Evolutionary conservation across 2,888 invertebrate genomes (phyloP).

Genomic region (Oeneis ivallda): DNA sequence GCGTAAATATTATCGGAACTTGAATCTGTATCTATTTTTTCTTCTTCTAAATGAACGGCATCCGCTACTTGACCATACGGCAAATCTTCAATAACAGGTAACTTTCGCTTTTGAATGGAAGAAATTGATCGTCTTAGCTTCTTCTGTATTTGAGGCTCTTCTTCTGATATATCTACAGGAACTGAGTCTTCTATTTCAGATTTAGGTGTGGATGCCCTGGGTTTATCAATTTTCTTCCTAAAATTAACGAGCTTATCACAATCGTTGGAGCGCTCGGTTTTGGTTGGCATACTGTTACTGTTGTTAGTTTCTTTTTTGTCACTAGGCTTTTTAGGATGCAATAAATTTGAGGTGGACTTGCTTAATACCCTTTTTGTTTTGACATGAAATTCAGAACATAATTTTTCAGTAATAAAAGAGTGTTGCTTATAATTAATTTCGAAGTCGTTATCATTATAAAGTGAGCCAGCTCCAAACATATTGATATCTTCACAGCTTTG

Average conservation of each 20-base stretch:
- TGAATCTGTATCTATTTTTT: slow-evolving; percentile 69
- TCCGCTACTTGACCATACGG: slow-evolving; percentile 87
- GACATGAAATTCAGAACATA: slow-evolving; percentile 87
- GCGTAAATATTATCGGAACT: slow-evolving; percentile 86
- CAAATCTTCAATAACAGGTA: slow-evolving; percentile 83
- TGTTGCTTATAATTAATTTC: slow-evolving; percentile 81
- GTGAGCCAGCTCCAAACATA: slow-evolving; percentile 79
- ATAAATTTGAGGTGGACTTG: slow-evolving; percentile 83
- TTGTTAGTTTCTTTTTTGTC: slow-evolving; percentile 76
- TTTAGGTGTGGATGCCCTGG: slow-evolving; percentile 75
- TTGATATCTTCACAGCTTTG: slow-evolving; percentile 80
- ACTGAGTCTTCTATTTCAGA: slow-evolving; percentile 67
- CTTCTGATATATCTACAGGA: slow-evolving; percentile 69
- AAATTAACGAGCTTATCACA: slow-evolving; percentile 69
- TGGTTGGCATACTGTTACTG: slow-evolving; percentile 77
- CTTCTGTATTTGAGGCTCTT: slow-evolving; percentile 68
- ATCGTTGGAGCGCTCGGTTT: slow-evolving; percentile 67
- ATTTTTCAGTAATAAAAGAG: slow-evolving; percentile 85
- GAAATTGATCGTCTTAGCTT: slow-evolving; percentile 80
- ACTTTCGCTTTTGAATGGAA: slow-evolving; percentile 77
- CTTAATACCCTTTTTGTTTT: slow-evolving; percentile 85
- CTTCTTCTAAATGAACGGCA: slow-evolving; percentile 77
- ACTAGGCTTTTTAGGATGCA: slow-evolving; percentile 81
- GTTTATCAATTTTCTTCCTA: slow-evolving; percentile 76
- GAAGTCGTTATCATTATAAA: slow-evolving; percentile 81